Conservation (phyloP, 2,888 invertebrate genomes). For the Euzophera pinguis region DNA sequence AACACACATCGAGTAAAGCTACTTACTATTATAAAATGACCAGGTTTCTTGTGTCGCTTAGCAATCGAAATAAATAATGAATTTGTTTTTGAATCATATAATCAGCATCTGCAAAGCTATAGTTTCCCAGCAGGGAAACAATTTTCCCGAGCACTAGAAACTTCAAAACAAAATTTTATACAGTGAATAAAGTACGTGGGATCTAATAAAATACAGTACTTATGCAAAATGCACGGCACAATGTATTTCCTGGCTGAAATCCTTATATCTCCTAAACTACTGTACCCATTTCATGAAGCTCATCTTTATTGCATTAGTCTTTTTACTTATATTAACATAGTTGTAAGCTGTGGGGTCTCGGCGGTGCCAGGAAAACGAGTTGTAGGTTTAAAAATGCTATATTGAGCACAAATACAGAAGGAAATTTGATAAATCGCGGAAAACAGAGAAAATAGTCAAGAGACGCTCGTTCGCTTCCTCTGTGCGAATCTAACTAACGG, state of each 20-base stretch:
- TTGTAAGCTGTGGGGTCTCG: no score
- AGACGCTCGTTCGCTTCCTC: no score
- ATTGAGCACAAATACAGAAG: no score
- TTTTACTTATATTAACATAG: background rate
- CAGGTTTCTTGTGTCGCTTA: no score
- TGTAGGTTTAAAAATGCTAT: no score
- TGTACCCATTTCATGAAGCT: slow-evolving; percentile 9
- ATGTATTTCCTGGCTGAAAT: slow-evolving; percentile 10
- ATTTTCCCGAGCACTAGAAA: background rate
- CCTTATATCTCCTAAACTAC: slow-evolving; percentile 11
- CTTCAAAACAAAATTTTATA: slow-evolving; percentile 4
- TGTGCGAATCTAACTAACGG: no score
- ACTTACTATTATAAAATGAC: no score
- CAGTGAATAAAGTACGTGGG: slow-evolving; percentile 11
- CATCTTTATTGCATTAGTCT: slow-evolving; percentile 11
- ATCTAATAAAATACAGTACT: slow-evolving; percentile 10
- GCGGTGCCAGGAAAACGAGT: no score
- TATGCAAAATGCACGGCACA: slow-evolving; percentile 8
- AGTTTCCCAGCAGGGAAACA: slow-evolving; percentile 1
- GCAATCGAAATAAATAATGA: background rate
- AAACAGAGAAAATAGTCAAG: no score
- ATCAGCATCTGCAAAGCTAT: background rate
- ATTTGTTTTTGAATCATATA: background rate
- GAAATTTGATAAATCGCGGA: no score
- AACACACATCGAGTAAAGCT: no score